Base-by-base conservation (phyloP, 1,140 invertebrate genomes). In the Agrilus planipennis region DNA sequence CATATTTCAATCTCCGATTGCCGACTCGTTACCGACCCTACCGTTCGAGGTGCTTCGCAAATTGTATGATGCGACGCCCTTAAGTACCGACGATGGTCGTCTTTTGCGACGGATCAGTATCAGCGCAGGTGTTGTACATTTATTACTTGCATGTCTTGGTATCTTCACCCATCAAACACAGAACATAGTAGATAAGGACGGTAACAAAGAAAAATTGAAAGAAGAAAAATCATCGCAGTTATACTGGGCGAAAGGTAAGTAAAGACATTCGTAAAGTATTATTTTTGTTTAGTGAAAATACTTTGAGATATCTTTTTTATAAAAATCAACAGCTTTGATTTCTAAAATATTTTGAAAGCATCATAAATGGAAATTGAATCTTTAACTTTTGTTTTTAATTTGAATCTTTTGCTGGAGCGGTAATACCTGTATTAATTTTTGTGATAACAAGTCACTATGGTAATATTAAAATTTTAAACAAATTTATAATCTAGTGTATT, bases 221-320 rank as follows among this genome's bases (percentile, higher is more conserved):
- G 79, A 84, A 52, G 81, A 87, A 41, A 87, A 89, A 49, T 21
- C 34, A 36, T 77, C 78, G 1, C 87, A 92, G 55, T 68, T 86
- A 44, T 94, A 93, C 62, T 96, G 90, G 90, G 91, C 90, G 0
- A 94, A 94, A 57, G 84, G 64, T 50, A 39, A 38, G 38, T 30
- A 23, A 11, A 25, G 22, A 5, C 5, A 11, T 25, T 25, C n/a
- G 5, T 5, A 4, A 29, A 29, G 4, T 29, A 29, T 12, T 29
- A n/a, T 25, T 25, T 7, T n/a, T 25, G 23, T 25, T n/a, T 25
- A n/a, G 23, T 25, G n/a, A 25, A 25, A 6, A 25, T 25, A 25
- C n/a, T 25, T 25, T 7, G 6, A 25, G 6, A 25, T 25, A 25
- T 25, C n/a, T 25, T 25, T n/a, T 25, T 25, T 25, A 25, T 7